Conservation (phyloP, 2,888 invertebrate genomes). For the Melitaea athalia region DNA sequence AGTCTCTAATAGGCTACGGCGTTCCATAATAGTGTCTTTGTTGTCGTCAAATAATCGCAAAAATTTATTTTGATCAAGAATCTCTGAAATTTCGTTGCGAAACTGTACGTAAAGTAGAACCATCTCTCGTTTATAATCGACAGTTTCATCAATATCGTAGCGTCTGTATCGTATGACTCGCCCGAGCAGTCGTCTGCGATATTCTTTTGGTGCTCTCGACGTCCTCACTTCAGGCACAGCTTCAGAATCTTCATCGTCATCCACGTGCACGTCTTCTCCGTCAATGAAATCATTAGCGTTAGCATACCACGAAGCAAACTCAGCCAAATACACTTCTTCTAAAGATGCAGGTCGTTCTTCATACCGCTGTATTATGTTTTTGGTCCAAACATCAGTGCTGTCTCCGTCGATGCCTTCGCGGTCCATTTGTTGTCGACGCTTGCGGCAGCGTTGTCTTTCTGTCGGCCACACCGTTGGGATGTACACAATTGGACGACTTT, state of each 20-base stretch:
- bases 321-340: conserved; percentile 51
- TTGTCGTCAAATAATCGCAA: conserved; percentile 47
- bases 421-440: conserved; percentile 45
- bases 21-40: conserved; percentile 34
- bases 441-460: conserved; percentile 49
- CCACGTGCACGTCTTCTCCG: neutral
- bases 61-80: conserved; percentile 39
- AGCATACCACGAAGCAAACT: conserved; percentile 54
- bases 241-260: neutral
- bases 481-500: conserved; percentile 38
- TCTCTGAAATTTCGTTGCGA: conserved; percentile 35
- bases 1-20: conserved; percentile 46
- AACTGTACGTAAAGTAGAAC: conserved; percentile 37
- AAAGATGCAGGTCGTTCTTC: conserved; percentile 56
- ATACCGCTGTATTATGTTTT: conserved; percentile 61
- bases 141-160: conserved; percentile 51
- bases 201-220: conserved; percentile 41
- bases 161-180: conserved; percentile 53
- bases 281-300: neutral
- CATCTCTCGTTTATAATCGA: conserved; percentile 53
- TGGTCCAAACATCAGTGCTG: conserved; percentile 57
- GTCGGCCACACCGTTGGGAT: conserved; percentile 50
- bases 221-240: conserved; percentile 15
- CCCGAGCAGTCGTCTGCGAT: conserved; percentile 46
- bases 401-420: conserved; percentile 49